Base-by-base conservation (phyloP, 2,113 vertebrate species). In the Cichladusa arquata region DNA sequence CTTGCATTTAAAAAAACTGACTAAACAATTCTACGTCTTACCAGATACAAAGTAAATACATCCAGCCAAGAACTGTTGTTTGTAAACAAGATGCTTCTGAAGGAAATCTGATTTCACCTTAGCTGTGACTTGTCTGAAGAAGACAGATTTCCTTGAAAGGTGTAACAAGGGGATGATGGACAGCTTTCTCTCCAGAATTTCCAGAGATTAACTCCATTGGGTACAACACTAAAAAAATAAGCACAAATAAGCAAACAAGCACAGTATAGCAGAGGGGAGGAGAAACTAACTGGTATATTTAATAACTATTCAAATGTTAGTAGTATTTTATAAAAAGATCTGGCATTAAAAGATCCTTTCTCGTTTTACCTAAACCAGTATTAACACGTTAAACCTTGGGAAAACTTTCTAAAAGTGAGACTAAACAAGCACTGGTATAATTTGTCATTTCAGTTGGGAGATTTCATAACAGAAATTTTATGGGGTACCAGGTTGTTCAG, bases 401-500 rank as follows among this genome's bases (percentile, higher is more conserved):
- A 42, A 88, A 80, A 61, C 23, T 31, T 88, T 61, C n/a, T 56
- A 28, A 44, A 92, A 71, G 6, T 36, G 51, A 79, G 18, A 57
- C 19, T 36, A 57, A 60, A 17, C n/a, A 81, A 72, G 3, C 19
- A 20, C 17, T 61, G 22, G 8, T 33, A 33, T 29, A 48, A 45
- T 66, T 74, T 62, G 1, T 22, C 5, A 45, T 81, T 92, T 82
- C 53, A 31, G 5, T 13, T 10, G 18, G 12, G 16, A 62, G 8
- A 44, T 67, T 44, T 1, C 0, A 33, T 48, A 36, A 8, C 5
- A 72, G 22, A 71, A 67, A 71, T 26, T 33, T 14, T 28, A 60
- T 6, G 6, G 0, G 2, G 1, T 36, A 12, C 11, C 9, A 5
- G 7, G 3, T 51, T 69, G 5, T 17, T 66, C 34, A 47, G 22